Conservation (phyloP, 92 coral and sea anemone species). For the Blastomussa wellsi region DNA sequence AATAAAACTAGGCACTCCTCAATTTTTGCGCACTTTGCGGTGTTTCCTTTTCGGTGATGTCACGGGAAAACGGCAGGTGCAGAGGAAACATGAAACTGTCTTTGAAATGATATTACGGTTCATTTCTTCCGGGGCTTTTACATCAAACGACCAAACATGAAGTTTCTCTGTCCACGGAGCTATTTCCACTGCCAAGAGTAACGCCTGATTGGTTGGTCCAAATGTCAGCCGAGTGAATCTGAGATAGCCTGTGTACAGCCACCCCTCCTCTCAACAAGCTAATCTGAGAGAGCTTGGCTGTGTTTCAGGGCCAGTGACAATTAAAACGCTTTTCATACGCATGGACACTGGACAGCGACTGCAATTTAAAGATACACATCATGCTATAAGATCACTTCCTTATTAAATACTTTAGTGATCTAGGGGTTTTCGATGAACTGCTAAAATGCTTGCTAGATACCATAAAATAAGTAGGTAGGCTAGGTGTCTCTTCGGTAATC, state of each 20-base stretch:
- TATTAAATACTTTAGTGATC: not conserved
- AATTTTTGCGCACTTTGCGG: not conserved
- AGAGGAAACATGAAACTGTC: not conserved
- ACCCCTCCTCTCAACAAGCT: no score
- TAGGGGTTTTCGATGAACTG: not conserved
- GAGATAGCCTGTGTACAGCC: no score
- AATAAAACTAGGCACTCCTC: not conserved
- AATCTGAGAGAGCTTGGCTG: not conserved
- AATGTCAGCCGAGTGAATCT: not conserved
- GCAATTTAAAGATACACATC: not conserved
- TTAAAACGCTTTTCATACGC: not conserved
- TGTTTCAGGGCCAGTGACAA: not conserved
- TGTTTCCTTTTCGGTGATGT: not conserved
- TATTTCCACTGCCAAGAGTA: not conserved
- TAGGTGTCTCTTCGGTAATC: no score
- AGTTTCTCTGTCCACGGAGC: not conserved
- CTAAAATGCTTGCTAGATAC: not conserved
- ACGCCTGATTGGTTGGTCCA: not conserved
- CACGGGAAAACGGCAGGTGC: constrained; percentile 1
- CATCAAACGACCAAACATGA: not conserved
- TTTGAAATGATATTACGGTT: not conserved
- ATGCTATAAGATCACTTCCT: not conserved
- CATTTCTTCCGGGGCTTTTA: not conserved
- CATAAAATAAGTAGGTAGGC: no score
- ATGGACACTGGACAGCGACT: not conserved